A percentile compares a stretch with the other conserved stretches of the same genome.
Conservation (phyloP, 2,888 invertebrate species). For the Odontothrips loti region DNA sequence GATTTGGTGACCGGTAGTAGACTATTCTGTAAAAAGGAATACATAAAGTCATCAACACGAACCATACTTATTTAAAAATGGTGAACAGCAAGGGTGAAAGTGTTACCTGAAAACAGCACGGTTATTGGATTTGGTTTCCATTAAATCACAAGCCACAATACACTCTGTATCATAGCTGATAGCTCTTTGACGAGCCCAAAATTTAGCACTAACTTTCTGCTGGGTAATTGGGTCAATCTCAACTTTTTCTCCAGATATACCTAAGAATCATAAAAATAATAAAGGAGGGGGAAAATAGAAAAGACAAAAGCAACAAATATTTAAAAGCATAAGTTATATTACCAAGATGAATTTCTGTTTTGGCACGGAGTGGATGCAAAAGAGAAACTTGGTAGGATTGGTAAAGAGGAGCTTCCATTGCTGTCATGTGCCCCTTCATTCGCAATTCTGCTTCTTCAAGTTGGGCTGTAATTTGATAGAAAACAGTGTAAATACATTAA, state of each 20-base stretch:
- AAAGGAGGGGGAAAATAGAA: not conserved
- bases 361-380: constrained; percentile 73
- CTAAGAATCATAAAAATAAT: constrained; percentile 41
- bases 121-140: constrained; percentile 65
- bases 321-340: constrained; percentile 33
- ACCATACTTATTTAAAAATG: not conserved
- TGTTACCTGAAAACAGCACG: constrained; percentile 59
- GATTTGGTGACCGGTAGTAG: constrained; percentile 40
- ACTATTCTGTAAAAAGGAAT: constrained; percentile 35
- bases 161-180: constrained; percentile 81
- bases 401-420: constrained; percentile 82
- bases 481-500: not conserved
- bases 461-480: constrained; percentile 35
- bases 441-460: constrained; percentile 53
- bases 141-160: constrained; percentile 80
- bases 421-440: constrained; percentile 68
- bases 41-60: not conserved
- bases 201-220: constrained; percentile 46
- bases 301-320: not conserved
- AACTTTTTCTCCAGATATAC: constrained; percentile 84
- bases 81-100: not conserved
- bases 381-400: constrained; percentile 75
- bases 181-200: constrained; percentile 66
- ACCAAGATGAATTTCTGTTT: constrained; percentile 76
- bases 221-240: constrained; percentile 76